These are phyloP conservation scores for Whitmania pigra DNA, from an alignment of 1,140 invertebrate species.

Conservation along the genomic window DNA sequence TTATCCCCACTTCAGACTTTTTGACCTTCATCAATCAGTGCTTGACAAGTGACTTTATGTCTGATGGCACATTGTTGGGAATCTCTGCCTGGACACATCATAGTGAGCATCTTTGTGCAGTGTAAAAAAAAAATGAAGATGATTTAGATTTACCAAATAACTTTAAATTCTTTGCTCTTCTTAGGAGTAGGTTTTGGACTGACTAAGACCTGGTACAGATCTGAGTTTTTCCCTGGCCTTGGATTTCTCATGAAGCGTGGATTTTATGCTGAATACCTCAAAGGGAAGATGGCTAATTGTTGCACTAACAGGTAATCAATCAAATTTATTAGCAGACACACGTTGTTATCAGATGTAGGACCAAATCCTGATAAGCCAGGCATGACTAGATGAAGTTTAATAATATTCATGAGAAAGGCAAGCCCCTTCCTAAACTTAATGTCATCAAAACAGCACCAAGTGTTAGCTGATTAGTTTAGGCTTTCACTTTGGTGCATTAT, in stretches of 20 bases:
- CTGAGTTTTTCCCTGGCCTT: conserved; percentile 37
- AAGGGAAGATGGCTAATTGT: conserved; percentile 27
- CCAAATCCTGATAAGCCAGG: too few relatives aligned
- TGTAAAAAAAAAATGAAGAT: too few relatives aligned
- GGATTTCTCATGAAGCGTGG: conserved; percentile 35
- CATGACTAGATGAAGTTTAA: too few relatives aligned
- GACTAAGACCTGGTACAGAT: conserved; percentile 31
- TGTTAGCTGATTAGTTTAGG: too few relatives aligned
- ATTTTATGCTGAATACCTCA: conserved; percentile 28
- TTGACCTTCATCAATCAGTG: conserved; percentile 44
- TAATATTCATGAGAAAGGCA: too few relatives aligned
- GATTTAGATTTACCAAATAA: neutral
- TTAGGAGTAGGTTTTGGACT: conserved; percentile 34
- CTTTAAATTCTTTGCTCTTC: conserved; percentile 27
- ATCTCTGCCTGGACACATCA: conserved; percentile 47
- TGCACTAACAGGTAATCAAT: conserved; percentile 23
- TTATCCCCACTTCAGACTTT: conserved; percentile 45
- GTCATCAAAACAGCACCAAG: too few relatives aligned
- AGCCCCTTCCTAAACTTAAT: too few relatives aligned
- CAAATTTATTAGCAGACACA: neutral
- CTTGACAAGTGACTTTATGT: conserved; percentile 34
- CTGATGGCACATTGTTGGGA: conserved; percentile 39
- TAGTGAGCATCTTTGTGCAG: conserved; percentile 31
- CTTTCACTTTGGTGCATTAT: too few relatives aligned
- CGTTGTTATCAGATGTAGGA: too few relatives aligned